Base-by-base conservation (phyloP, 2,797 vertebrate species). In the Cyprinodon diabolis region DNA sequence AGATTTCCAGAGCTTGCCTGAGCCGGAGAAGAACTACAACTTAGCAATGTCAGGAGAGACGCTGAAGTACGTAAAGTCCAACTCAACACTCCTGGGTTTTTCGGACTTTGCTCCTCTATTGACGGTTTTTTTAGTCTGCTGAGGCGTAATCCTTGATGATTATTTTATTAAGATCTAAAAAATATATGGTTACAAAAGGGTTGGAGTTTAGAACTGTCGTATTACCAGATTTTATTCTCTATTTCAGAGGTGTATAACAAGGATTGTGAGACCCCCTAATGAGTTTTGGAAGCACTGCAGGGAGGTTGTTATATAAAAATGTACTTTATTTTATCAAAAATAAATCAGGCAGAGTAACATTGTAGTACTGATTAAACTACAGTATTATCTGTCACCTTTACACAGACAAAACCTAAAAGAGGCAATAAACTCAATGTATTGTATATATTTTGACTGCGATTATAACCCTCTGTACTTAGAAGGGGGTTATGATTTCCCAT, bases 21-120 rank as follows among this genome's bases (percentile, higher is more conserved):
- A 98, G 60, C 96, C 97, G 0, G 97, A 98, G 93, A 96, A 96
- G 86, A 97, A 96, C 86, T 98, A 98, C 89, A 98, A 98, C 84
- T 93, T 98, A 77, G 96, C 97, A 73, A 98, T 98, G 97, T 98
- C 97, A 0, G 97, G 96, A 77, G 97, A 98, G 88, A 98, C 97
- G 0, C 95, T 98, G 48, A 98, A 98, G 97, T 98, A 89, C 88
- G 96, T 80, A 47, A 69, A 14, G n/a, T 25, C n/a, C 66, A 66
- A 47, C 57, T 49, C 37, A 63, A 49, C 14, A 68, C 0, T 4
- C 0, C 8, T 75, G 15, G n/a, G 15, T 13, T 73, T 72, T 80
- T 0, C 5, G 55, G 15, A 79, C 4, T 69, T 54, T 68, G 3
- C 30, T 4, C 78, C 69, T 82, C 35, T 82, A 13, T 45, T 3